A percentile compares a stretch with the other conserved stretches of the same genome.
phyloP scores from a whole-genome alignment of 2,888 invertebrate species.

The Xylocampa areola region DNA sequence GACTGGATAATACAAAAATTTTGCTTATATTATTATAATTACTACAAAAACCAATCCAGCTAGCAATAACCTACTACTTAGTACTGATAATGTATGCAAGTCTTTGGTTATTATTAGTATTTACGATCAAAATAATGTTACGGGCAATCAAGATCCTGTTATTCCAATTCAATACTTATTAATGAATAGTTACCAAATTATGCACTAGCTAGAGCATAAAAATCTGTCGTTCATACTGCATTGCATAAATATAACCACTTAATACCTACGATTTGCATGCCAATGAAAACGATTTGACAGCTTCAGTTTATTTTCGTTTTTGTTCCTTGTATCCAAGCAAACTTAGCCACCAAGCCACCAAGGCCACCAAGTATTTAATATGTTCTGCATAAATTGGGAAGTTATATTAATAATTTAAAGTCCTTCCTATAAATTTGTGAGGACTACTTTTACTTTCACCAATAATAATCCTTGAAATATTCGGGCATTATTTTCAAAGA shows the following conservation, averaged over 20 bases:
- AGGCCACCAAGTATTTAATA: conserved; percentile 50
- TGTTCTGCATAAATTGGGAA: conserved; percentile 30
- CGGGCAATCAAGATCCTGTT: conserved; percentile 43
- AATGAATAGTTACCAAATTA: conserved; percentile 30
- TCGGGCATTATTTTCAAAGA: conserved; percentile 5
- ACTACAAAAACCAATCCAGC: conserved; percentile 21
- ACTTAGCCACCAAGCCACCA: conserved; percentile 39
- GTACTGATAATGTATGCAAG: neutral
- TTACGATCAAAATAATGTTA: conserved; percentile 33
- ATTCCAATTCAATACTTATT: too few species aligned
- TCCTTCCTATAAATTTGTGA: conserved; percentile 21
- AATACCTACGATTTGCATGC: conserved; percentile 20
- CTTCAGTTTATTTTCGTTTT: conserved; percentile 29
- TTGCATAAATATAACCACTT: conserved; percentile 19
- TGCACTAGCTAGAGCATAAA: conserved; percentile 24
- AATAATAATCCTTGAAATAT: conserved; percentile 3
- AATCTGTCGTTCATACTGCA: conserved; percentile 20
- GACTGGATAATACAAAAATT: neutral
- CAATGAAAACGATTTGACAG: conserved; percentile 27
- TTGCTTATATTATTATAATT: neutral
- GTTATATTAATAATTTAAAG: conserved; percentile 29
- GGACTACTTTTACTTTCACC: conserved; percentile 10
- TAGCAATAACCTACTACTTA: neutral
- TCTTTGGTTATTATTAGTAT: conserved; percentile 31
- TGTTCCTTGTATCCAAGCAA: conserved; percentile 19